Conservation (phyloP, 2,113 vertebrate species). For the Melanerpes aurifrons region DNA sequence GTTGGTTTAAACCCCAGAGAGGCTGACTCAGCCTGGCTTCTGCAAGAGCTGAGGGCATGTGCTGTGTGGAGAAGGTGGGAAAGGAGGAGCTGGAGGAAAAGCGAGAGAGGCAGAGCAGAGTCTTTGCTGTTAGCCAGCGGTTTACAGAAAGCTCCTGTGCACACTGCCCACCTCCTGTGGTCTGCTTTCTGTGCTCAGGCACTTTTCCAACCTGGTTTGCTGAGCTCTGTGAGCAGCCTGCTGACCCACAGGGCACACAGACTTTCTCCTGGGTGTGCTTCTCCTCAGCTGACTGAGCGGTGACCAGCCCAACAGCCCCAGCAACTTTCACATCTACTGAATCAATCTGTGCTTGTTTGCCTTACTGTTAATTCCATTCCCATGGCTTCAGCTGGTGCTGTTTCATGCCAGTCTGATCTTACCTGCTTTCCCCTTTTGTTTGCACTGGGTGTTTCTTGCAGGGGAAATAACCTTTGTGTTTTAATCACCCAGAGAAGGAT, state of each 20-base stretch:
- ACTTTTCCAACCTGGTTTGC: slow-evolving; percentile 41
- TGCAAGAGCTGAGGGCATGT: background rate
- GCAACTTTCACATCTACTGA: background rate
- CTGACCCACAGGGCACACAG: accelerated
- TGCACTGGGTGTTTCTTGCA: background rate
- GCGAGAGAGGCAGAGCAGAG: background rate
- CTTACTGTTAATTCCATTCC: background rate
- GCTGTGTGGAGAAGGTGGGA: background rate
- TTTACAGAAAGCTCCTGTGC: slow-evolving; percentile 64
- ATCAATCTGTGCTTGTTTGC: background rate
- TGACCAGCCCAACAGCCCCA: background rate
- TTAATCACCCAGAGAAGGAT: background rate
- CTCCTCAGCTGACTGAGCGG: background rate
- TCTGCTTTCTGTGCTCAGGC: background rate
- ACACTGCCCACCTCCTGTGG: slow-evolving; percentile 28
- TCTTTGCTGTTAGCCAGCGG: background rate
- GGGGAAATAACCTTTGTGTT: background rate
- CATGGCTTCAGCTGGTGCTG: background rate
- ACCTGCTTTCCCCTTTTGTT: background rate
- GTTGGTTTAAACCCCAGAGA: background rate
- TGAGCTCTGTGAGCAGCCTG: background rate
- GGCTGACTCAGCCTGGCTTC: background rate
- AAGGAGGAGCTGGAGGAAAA: background rate
- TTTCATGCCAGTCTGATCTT: background rate
- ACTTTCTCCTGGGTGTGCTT: slow-evolving; percentile 11